Percentiles rank a stretch among this genome's conserved stretches.
phyloP scores from a whole-genome alignment of 2,888 invertebrate genomes.

The Andricus quercusramuli region DNA sequence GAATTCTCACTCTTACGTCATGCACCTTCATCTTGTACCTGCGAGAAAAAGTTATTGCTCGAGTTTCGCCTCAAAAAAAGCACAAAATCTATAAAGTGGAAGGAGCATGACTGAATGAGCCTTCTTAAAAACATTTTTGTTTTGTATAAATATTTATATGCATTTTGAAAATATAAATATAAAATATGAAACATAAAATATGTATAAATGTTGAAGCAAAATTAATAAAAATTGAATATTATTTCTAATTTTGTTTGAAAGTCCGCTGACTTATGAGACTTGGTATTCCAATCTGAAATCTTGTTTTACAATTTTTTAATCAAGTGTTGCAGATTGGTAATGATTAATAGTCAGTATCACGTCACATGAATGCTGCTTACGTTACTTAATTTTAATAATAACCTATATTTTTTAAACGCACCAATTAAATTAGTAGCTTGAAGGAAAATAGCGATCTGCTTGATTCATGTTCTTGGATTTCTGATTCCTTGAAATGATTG shows the following conservation, averaged over 20 bases:
- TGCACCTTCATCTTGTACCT: slow-evolving; percentile 46
- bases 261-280: background rate
- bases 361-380: background rate
- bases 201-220: background rate
- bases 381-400: slow-evolving; percentile 28
- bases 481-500: slow-evolving; percentile 40
- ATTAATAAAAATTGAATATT: background rate
- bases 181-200: too few species aligned
- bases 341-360: slow-evolving; percentile 18
- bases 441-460: slow-evolving; percentile 23
- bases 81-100: background rate
- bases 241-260: background rate
- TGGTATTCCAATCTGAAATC: slow-evolving; percentile 10
- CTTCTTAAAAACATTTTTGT: too few species aligned
- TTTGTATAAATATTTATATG: too few species aligned
- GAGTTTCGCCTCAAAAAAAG: slow-evolving; percentile 29
- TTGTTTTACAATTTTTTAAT: background rate
- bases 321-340: background rate
- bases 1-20: slow-evolving; percentile 56
- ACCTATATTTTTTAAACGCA: slow-evolving; percentile 18
- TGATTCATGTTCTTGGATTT: slow-evolving; percentile 35
- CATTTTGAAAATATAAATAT: too few species aligned
- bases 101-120: background rate
- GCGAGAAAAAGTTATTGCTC: slow-evolving; percentile 35
- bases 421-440: slow-evolving; percentile 26